Evolutionary conservation across 2,797 vertebrate genomes (phyloP).

Genomic region (Artibeus lituratus): DNA sequence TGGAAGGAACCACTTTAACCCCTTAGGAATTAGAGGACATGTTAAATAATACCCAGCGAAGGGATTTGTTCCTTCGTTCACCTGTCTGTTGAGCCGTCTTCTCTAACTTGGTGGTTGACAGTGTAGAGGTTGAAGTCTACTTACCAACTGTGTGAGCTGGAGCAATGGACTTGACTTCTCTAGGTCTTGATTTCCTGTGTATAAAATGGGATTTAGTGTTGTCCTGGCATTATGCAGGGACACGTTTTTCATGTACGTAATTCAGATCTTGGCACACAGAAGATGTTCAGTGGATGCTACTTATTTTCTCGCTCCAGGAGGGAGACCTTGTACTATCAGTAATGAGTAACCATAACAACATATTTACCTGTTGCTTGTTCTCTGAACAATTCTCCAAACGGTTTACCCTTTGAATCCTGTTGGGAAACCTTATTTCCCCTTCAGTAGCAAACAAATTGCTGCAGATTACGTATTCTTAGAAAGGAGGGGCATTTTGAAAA

Average conservation of each 20-base stretch:
- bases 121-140: not conserved
- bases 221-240: not conserved
- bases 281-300: not conserved
- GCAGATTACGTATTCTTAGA: not conserved
- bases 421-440: not conserved
- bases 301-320: not conserved
- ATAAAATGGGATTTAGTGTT: not conserved
- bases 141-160: not conserved
- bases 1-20: not conserved
- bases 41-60: not conserved
- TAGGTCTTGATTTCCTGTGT: not conserved
- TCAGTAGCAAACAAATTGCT: not conserved
- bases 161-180: not conserved
- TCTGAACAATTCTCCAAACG: not conserved
- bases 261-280: not conserved
- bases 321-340: slow-evolving; percentile 4
- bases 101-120: not conserved
- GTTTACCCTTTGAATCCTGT: not conserved
- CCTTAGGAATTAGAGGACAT: not conserved
- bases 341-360: not conserved
- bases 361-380: slow-evolving; percentile 20
- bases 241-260: not conserved
- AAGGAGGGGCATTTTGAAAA: not conserved
- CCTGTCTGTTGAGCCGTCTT: not conserved
- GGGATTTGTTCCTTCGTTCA: not conserved